A percentile compares a stretch with the other conserved stretches of the same genome.
Evolutionary conservation across 2,797 vertebrate species (phyloP).

Genomic region (Chromobotia macracanthus): DNA sequence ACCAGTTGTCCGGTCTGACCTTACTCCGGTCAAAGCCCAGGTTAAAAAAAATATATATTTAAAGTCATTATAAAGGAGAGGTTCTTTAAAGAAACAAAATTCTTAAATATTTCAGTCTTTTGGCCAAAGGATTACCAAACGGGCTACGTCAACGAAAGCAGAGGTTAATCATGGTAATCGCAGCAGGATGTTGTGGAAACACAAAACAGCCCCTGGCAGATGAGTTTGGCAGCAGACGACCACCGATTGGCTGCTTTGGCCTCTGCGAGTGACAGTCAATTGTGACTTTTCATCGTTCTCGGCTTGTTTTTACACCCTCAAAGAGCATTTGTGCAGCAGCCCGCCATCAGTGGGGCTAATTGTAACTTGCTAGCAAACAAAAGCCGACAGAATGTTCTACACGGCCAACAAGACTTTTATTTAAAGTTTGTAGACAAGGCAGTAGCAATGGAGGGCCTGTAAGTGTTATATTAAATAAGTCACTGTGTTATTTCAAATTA

Average conservation of each 20-base stretch:
- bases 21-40: not conserved
- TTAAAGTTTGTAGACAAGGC: not conserved
- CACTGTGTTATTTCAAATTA: not conserved
- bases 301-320: conserved; percentile 2
- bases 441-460: not conserved
- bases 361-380: not conserved
- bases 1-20: not conserved
- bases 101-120: not conserved
- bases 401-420: not conserved
- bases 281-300: conserved; percentile 11
- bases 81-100: not conserved
- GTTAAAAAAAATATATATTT: too few relatives aligned
- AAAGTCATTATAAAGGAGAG: too few relatives aligned
- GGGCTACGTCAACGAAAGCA: not conserved
- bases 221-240: not conserved
- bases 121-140: not conserved
- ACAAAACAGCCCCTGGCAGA: not conserved
- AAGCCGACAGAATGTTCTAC: conserved; percentile 8
- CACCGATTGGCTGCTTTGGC: too few relatives aligned
- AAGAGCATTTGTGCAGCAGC: not conserved
- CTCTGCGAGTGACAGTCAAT: conserved; percentile 2
- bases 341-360: not conserved
- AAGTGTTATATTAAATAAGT: not conserved
- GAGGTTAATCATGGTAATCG: not conserved
- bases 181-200: not conserved